Percentiles rank a stretch among this genome's conserved stretches.
These are phyloP conservation scores for Microcebus jonahi DNA, from an alignment of 2,113 vertebrate genomes.

Conservation along the genomic window DNA sequence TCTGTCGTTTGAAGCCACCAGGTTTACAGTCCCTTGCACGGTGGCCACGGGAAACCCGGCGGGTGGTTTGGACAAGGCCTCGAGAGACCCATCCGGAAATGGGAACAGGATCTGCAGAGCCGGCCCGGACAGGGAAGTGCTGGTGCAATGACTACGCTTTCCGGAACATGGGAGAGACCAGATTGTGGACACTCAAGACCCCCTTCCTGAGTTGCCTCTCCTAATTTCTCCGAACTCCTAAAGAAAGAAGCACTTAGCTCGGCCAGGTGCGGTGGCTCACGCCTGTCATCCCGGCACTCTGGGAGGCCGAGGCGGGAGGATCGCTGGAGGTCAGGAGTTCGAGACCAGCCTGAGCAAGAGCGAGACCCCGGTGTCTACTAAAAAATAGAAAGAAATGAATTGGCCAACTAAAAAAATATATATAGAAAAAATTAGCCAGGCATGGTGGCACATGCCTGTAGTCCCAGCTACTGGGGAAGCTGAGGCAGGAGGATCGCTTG, in stretches of 20 bases:
- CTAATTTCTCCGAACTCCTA: not conserved
- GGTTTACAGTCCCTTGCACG: not conserved
- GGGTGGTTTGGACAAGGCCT: not conserved
- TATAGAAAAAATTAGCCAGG: no score
- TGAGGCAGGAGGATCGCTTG: no score
- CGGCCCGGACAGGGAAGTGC: not conserved
- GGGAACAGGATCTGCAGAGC: not conserved
- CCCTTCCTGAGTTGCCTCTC: not conserved
- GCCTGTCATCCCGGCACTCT: no score
- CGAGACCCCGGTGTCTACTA: no score
- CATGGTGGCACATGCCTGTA: no score
- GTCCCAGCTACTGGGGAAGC: no score
- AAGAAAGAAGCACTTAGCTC: not conserved
- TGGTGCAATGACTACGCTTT: not conserved
- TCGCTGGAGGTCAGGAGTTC: no score
- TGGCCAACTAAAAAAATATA: no score
- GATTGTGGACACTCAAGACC: accelerated
- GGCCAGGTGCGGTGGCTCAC: no score
- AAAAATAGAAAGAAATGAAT: no score
- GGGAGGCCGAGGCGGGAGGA: no score
- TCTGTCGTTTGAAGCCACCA: not conserved
- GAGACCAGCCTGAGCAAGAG: no score
- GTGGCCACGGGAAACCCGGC: not conserved
- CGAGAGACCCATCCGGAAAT: not conserved
- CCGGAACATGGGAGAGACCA: not conserved